Evolutionary conservation across 2,888 invertebrate species (phyloP).

Genomic region (Chrysodeixis includens): DNA sequence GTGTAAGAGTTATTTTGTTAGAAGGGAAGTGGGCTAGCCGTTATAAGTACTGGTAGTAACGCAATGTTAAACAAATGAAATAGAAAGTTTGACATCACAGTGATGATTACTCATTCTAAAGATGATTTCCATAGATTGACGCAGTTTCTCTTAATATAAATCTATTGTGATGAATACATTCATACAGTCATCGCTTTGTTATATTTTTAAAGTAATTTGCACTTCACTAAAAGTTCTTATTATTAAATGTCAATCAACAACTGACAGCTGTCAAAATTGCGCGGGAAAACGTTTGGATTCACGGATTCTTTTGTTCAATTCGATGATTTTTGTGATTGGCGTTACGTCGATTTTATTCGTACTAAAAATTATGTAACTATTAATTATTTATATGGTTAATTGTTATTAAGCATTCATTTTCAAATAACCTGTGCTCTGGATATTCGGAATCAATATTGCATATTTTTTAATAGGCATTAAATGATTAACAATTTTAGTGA

Average conservation of each 20-base stretch:
- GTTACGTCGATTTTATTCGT: not conserved
- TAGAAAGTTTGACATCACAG: conserved; percentile 70
- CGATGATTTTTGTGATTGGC: not conserved
- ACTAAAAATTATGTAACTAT: not conserved
- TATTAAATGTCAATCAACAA: conserved; percentile 46
- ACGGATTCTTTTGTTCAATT: not conserved
- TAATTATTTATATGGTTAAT: no score
- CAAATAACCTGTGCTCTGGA: no score
- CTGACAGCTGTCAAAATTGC: conserved; percentile 60
- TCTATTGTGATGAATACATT: conserved; percentile 9
- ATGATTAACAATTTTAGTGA: no score
- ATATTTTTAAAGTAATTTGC: conserved; percentile 26
- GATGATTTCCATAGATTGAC: conserved; percentile 56
- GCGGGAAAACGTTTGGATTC: conserved; percentile 34
- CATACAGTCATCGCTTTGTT: conserved; percentile 14
- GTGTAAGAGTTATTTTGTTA: conserved; percentile 34
- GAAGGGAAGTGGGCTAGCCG: conserved; percentile 2
- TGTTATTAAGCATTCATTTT: no score
- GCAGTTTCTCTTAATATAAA: conserved; percentile 22
- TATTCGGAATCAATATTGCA: no score
- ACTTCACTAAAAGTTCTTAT: conserved; percentile 38
- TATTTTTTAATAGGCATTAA: no score
- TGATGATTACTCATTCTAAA: conserved; percentile 68
- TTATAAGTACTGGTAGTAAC: conserved; percentile 48
- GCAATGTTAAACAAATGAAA: conserved; percentile 73